Evolutionary conservation across 2,797 vertebrate genomes (phyloP).

Genomic region (Poecilia gillii): DNA sequence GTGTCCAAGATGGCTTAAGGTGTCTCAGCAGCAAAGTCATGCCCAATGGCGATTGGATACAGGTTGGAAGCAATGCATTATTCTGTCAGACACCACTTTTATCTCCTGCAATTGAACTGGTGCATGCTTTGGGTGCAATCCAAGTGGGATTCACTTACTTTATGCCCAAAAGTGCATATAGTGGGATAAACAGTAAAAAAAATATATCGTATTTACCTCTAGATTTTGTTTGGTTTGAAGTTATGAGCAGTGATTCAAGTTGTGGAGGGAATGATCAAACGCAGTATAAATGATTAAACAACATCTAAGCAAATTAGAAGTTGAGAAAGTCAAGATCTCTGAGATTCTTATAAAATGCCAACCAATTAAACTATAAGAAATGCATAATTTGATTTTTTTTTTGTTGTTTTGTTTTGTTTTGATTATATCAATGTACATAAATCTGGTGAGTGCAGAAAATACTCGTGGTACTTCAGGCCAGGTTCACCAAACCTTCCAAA

Average conservation of each 20-base stretch:
- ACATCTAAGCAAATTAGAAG: background rate
- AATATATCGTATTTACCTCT: background rate
- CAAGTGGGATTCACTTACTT: constrained; percentile 34
- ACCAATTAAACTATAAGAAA: constrained; percentile 10
- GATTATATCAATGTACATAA: constrained; percentile 18
- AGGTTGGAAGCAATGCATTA: constrained; percentile 48
- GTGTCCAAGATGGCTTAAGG: constrained; percentile 54
- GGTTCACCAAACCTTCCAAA: background rate
- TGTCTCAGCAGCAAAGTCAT: constrained; percentile 45
- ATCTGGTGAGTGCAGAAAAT: constrained; percentile 45
- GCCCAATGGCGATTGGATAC: constrained; percentile 52
- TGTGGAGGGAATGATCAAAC: constrained; percentile 15
- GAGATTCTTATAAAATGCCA: constrained; percentile 23
- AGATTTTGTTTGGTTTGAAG: constrained; percentile 14
- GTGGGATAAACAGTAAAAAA: background rate
- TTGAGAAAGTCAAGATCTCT: constrained; percentile 1
- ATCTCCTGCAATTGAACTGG: constrained; percentile 14
- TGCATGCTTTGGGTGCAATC: background rate
- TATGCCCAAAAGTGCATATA: constrained; percentile 32
- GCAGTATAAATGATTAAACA: constrained; percentile 2
- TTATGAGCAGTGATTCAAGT: constrained; percentile 1
- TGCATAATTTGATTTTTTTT: background rate
- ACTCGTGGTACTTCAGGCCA: constrained; percentile 29
- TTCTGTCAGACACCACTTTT: constrained; percentile 45
- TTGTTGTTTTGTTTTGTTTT: background rate